A percentile compares a stretch with the other conserved stretches of the same genome.
These are phyloP conservation scores for Chirona hameri DNA, from an alignment of 2,888 invertebrate species.

Conservation along the genomic window DNA sequence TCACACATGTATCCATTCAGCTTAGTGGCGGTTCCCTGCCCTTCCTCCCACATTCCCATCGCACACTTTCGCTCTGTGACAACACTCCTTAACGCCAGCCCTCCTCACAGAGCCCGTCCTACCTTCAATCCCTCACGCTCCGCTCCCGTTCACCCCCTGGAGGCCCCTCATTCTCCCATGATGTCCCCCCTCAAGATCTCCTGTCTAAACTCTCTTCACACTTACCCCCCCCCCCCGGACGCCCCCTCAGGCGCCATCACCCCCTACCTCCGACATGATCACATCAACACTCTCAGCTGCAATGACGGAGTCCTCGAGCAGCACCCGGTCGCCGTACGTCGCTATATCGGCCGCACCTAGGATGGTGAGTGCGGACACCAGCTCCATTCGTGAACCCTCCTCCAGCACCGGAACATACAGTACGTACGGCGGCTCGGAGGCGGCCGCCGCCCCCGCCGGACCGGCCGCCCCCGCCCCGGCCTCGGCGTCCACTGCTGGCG, in stretches of 20 bases:
- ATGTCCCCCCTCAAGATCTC: too few relatives aligned
- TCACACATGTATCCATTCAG: too few relatives aligned
- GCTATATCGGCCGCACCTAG: slow-evolving; percentile 2
- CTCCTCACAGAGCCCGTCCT: too few relatives aligned
- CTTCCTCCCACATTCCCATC: too few relatives aligned
- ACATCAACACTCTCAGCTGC: slow-evolving; percentile 5
- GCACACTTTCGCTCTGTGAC: too few relatives aligned
- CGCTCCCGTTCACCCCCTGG: too few relatives aligned
- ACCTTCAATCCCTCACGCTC: too few relatives aligned
- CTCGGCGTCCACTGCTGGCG: not conserved
- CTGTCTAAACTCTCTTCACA: too few relatives aligned
- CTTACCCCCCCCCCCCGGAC: not conserved
- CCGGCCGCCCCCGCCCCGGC: too few relatives aligned
- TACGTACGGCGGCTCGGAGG: not conserved
- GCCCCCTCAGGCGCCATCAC: not conserved
- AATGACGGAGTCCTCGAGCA: not conserved
- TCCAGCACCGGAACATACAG: slow-evolving; percentile 7
- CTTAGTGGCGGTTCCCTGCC: too few relatives aligned
- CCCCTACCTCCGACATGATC: not conserved
- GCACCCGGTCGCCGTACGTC: not conserved
- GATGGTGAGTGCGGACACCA: slow-evolving; percentile 9
- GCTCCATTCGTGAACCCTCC: slow-evolving; percentile 5
- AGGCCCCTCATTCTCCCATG: too few relatives aligned
- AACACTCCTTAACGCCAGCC: too few relatives aligned
- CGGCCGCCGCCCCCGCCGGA: not conserved